Evolutionary conservation across 1,140 invertebrate genomes (phyloP).

Genomic region (Sweltsa coloradensis): DNA sequence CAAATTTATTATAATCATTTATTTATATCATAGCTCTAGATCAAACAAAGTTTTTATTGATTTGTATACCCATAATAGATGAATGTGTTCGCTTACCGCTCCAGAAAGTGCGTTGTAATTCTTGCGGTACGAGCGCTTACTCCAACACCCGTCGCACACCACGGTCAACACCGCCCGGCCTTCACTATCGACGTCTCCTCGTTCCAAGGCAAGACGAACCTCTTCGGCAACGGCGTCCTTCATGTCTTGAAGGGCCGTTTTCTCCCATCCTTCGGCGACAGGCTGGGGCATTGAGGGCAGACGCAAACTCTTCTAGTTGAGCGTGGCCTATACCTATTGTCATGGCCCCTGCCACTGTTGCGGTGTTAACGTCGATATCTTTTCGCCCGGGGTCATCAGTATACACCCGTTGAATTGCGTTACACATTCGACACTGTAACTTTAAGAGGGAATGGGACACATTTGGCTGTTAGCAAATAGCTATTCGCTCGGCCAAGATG

Average conservation of each 20-base stretch:
- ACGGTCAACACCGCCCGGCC: constrained; percentile 26
- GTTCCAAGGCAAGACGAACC: constrained; percentile 12
- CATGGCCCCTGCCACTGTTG: constrained; percentile 3
- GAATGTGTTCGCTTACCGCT: constrained; percentile 1
- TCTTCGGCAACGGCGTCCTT: constrained; percentile 17
- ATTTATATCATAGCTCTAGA: neutral
- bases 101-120: constrained; percentile 25
- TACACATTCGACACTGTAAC: constrained; percentile 8
- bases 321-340: constrained; percentile 1
- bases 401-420: neutral
- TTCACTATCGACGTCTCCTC: constrained; percentile 21
- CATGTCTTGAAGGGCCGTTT: constrained; percentile 12
- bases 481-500: too few relatives aligned
- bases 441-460: too few relatives aligned
- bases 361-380: constrained; percentile 7
- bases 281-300: constrained; percentile 1
- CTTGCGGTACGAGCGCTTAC: constrained; percentile 24
- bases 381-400: neutral
- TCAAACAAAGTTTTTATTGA: neutral
- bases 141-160: constrained; percentile 24
- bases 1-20: neutral
- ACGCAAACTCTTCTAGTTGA: neutral
- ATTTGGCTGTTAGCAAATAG: too few relatives aligned
- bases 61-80: neutral
- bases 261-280: constrained; percentile 9